phyloP scores from a whole-genome alignment of 2,113 vertebrate species.

The Etia nguti region DNA sequence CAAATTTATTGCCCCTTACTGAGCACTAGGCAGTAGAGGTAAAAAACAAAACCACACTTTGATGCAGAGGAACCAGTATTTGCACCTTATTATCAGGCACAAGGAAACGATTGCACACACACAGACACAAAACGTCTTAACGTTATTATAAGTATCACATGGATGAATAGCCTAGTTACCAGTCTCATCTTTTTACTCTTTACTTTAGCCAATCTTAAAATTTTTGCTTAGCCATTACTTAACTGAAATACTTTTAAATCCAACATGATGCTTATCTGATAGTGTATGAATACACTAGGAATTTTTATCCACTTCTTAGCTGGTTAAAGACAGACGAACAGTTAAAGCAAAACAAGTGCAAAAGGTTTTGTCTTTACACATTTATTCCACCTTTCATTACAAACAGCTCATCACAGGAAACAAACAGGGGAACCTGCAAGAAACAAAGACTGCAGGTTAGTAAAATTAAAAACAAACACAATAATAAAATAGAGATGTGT shows the following conservation, averaged over 20 bases:
- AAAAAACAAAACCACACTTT: not conserved
- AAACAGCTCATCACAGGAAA: constrained; percentile 47
- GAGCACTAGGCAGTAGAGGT: not conserved
- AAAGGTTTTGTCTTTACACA: constrained; percentile 19
- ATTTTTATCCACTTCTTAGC: not conserved
- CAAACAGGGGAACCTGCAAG: constrained; percentile 44
- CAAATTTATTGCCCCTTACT: not conserved
- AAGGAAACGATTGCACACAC: not conserved
- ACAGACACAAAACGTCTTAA: not conserved
- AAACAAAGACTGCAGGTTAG: not conserved
- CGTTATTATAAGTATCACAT: not conserved
- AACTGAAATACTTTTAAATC: not conserved
- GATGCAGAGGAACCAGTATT: not conserved
- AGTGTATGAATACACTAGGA: not conserved
- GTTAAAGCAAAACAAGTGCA: not conserved
- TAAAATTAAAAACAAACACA: not conserved
- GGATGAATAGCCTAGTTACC: not conserved
- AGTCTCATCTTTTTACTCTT: not conserved
- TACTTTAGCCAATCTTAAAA: not conserved
- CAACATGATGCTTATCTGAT: not conserved
- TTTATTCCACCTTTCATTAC: constrained; percentile 68
- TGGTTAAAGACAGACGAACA: not conserved
- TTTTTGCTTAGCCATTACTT: no score
- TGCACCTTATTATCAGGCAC: not conserved
- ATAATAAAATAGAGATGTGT: not conserved